Evolutionary conservation across 1,140 invertebrate genomes (phyloP), one percentile per base, ranked within the genome.

Genomic region (Papilio polytes): DNA sequence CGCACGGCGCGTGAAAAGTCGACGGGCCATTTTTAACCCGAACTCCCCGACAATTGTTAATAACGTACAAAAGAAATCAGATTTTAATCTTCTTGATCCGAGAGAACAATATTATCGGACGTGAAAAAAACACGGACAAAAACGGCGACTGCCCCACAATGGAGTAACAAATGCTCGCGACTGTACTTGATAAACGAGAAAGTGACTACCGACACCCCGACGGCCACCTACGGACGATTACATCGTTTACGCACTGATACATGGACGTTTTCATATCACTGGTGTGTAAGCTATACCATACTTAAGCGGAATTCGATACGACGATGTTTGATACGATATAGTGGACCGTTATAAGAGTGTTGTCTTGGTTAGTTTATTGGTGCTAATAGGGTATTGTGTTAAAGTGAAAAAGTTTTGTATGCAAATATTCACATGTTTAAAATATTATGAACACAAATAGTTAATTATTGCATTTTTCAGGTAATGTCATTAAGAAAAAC

Each of bases 101-200:
- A 78, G 83, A 86, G 90, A 88, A 92, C 91, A 92, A 92, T 92
- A 91, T 90, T 89, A 92, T 92, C 91, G 86, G 85, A 83, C 82
- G 83, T 84, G 84, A 87, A 84, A 87, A 89, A 89, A 87, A 88
- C 84, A 80, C 80, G 80, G 46, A 85, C 85, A 86, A 87, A 85
- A 85, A 87, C 81, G 84, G 80, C 84, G 87, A 87, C 81, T 85
- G 89, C 46, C 79, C 79, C 82, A 91, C 89, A 91, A 91, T 91
- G 85, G 85, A 63, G 73, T 81, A 86, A 91, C 86, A 88, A 90
- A 91, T 87, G 85, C 78, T 87, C 88, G 86, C 82, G 86, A 88
- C 83, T 80, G 82, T 87, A 87, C 81, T 85, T 86, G 85, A 87
- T 88, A 87, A 88, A 89, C 85, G 85, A 83, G 86, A 86, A 84